Evolutionary conservation across 2,888 invertebrate genomes (phyloP), one percentile per base, ranked within the genome.

Genomic region (Aspidiotus destructor): DNA sequence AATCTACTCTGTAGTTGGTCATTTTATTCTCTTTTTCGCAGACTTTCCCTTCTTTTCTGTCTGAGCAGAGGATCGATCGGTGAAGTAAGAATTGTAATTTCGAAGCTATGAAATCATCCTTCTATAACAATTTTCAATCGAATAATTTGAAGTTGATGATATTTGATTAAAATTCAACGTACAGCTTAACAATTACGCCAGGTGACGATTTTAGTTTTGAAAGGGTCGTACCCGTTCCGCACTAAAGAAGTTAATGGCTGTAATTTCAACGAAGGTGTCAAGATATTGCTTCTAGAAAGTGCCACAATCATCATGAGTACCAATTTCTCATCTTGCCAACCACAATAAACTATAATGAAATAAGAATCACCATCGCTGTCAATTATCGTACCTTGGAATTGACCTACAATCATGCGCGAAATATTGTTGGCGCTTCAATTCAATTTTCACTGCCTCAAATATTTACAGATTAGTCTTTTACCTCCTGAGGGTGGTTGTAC

Each of bases 401-500:
- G 62, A 52, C 72, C 72, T 72, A 8, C 7, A 28, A 65, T n/a
- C 10, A n/a, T 13, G n/a, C 10, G n/a, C 6, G 48, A n/a, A 48
- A 48, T 48, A 11, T 28, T 28, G 5, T 28, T 28, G 28, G 28
- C 28, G 5, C 5, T 28, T 28, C 28, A 28, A 28, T 28, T 28
- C 28, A 8, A 40, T 58, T 58, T 58, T n/a, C n/a, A 5, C 2
- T 17, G 5, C 28, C 28, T 28, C 2, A 28, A 28, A 28, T 28
- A 28, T 28, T 28, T 1, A 28, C 28, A 28, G 28, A 28, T 28
- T 28, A 28, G 28, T 16, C 40, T 8, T 11, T 69, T 69, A 73
- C 74, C 73, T 73, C 74, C 74, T 16, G 74, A 40, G 28, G 74
- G 74, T 11, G 73, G 73, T 41, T 72, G 71, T 11, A 74, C 73